Base-by-base conservation (phyloP, 2,888 invertebrate genomes). In the Agapostemon virescens region DNA sequence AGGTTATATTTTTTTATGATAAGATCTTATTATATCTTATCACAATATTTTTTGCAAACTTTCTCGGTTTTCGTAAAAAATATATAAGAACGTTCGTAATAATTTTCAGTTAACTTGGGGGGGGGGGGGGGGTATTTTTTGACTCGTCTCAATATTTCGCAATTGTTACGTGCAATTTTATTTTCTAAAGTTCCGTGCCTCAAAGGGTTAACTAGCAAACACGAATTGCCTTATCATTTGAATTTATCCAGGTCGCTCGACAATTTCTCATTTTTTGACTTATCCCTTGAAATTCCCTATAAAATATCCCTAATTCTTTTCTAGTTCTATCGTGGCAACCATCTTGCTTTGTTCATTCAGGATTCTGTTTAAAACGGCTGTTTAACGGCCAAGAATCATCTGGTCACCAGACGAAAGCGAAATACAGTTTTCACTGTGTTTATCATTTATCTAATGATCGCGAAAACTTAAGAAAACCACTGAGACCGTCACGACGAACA, bases 401-500 rank as follows among this genome's bases (percentile, higher is more conserved):
- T 20, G 36, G 5, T n/a, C 20, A 30, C 9, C 20, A 20, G 4
- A n/a, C n/a, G 58, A 20, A 4, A 36, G 11, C 1, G 11, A n/a
- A 63, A 15, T 36, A 13, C 5, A 13, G 5, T n/a, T 61, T 2
- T 11, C 1, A 3, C 9, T 3, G 9, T 13, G 30, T 9, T 58
- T 36, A 36, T 63, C 63, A 20, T 36, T 63, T n/a, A 36, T 63
- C 36, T 5, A 36, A 63, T 63, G 33, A 63, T 63, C 36, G 9
- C 33, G 36, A 63, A 36, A 63, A 63, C 36, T 36, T 36, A 33
- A 36, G 63, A 61, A 63, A 63, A 63, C 20, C 63, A n/a, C 33
- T n/a, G 36, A 63, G 30, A 63, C 63, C 63, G 63, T 36, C n/a
- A 36, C 76, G 42, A 71, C 30, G 20, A 52, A n/a, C 63, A 36